A percentile compares a stretch with the other conserved stretches of the same genome.
These are phyloP conservation scores for Lordiphosa clarofinis DNA, from an alignment of 1,140 invertebrate genomes.

Conservation along the genomic window DNA sequence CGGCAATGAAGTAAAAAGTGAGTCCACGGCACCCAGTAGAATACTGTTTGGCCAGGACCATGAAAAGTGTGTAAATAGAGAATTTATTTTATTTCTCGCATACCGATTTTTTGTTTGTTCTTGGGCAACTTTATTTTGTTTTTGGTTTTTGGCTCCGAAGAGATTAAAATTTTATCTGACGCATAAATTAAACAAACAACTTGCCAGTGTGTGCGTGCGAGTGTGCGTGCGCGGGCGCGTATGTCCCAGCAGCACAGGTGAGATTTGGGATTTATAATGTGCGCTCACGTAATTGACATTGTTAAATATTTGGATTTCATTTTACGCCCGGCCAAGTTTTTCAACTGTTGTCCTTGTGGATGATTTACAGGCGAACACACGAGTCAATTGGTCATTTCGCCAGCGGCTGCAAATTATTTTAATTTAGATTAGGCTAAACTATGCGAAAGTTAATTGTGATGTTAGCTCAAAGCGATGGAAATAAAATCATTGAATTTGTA, in stretches of 20 bases:
- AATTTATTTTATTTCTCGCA: conserved; percentile 65
- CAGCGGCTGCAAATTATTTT: not conserved
- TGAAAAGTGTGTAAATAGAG: conserved; percentile 75
- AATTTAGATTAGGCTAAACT: conserved; percentile 7
- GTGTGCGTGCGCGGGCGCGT: conserved; percentile 15
- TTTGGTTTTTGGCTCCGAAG: conserved; percentile 59
- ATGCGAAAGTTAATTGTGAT: not conserved
- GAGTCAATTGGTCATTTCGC: conserved; percentile 23
- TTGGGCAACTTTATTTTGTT: conserved; percentile 64
- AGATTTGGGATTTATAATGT: conserved; percentile 78
- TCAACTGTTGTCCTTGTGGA: conserved; percentile 28
- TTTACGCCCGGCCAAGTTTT: conserved; percentile 32
- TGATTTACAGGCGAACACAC: conserved; percentile 19
- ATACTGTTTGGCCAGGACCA: conserved; percentile 31
- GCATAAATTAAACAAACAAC: conserved; percentile 78
- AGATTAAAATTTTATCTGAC: conserved; percentile 78
- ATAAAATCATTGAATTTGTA: too few species aligned
- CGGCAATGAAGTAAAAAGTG: conserved; percentile 17
- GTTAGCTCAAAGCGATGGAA: too few species aligned
- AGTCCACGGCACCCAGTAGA: conserved; percentile 64
- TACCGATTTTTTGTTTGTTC: conserved; percentile 18
- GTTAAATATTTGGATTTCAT: conserved; percentile 74
- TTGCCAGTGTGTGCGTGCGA: conserved; percentile 49
- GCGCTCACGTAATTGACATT: conserved; percentile 77
- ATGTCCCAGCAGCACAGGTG: conserved; percentile 64